Evolutionary conservation across 2,113 vertebrate species (phyloP).

Genomic region (Pseudopodoces humilis): DNA sequence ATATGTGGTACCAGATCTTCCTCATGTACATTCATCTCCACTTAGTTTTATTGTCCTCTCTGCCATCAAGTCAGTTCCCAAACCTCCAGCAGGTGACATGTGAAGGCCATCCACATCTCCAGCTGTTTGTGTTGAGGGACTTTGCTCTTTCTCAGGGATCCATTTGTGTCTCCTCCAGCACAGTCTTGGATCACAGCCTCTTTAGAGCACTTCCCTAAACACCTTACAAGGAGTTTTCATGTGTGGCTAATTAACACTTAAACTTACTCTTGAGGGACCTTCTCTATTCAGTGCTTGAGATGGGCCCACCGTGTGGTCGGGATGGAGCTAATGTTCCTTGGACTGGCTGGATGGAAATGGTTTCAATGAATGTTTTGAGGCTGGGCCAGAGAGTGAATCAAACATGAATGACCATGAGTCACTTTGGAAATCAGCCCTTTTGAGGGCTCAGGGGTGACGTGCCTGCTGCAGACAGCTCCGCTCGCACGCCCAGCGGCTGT

Average conservation of each 20-base stretch:
- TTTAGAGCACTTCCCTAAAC: background rate
- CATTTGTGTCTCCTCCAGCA: background rate
- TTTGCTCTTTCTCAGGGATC: background rate
- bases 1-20: background rate
- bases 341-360: background rate
- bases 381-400: conserved; percentile 54
- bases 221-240: background rate
- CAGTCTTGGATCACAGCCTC: background rate
- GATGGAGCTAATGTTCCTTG: background rate
- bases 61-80: background rate
- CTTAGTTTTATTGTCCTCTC: background rate
- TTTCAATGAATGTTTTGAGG: conserved; percentile 44
- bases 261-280: background rate
- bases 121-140: background rate
- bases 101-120: background rate
- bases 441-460: background rate
- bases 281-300: background rate
- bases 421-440: conserved; percentile 17
- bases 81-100: background rate
- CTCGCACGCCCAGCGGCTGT: background rate
- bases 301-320: background rate
- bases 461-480: background rate
- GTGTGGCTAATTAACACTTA: background rate
- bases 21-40: fast-evolving
- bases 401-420: conserved; percentile 61